Percentiles rank a stretch among this genome's conserved stretches.
These are phyloP conservation scores for Tetrapedia diversipes DNA, from an alignment of 2,888 invertebrate genomes.

Conservation along the genomic window DNA sequence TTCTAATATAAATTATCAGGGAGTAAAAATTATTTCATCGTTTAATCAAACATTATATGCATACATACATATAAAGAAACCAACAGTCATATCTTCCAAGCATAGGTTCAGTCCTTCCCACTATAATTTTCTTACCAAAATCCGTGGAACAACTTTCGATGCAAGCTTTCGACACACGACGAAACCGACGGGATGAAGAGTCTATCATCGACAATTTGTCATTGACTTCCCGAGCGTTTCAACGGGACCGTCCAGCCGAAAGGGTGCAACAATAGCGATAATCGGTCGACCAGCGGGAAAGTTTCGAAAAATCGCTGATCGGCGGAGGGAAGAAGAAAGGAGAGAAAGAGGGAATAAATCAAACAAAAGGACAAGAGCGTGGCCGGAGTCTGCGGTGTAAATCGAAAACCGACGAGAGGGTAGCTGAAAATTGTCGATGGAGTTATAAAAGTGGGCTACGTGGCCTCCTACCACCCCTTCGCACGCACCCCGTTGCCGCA, in stretches of 20 bases:
- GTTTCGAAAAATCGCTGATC: conserved; percentile 54
- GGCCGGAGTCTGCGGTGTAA: conserved; percentile 61
- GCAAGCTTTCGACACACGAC: conserved; percentile 8
- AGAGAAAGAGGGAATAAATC: conserved; percentile 73
- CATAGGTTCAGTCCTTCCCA: not conserved
- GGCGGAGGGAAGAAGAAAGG: too few relatives aligned
- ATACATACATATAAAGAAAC: too few relatives aligned
- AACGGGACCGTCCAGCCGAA: conserved; percentile 17
- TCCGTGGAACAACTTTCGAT: not conserved
- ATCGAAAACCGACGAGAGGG: conserved; percentile 72
- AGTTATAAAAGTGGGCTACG: conserved; percentile 79
- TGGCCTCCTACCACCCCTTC: conserved; percentile 66
- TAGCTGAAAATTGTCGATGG: conserved; percentile 78
- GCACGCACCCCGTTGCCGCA: conserved; percentile 56
- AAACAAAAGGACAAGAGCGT: conserved; percentile 63
- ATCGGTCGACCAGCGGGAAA: conserved; percentile 55
- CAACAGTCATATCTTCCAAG: not conserved
- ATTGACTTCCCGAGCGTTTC: conserved; percentile 38
- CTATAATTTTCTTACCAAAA: not conserved
- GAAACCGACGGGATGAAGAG: not conserved
- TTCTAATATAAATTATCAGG: too few relatives aligned
- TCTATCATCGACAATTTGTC: conserved; percentile 49
- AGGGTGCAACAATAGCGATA: conserved; percentile 48
- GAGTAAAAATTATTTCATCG: too few relatives aligned
- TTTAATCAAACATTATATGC: too few relatives aligned